These are phyloP conservation scores for Mythimna lalbum DNA, from an alignment of 2,888 invertebrate species.

Conservation along the genomic window DNA sequence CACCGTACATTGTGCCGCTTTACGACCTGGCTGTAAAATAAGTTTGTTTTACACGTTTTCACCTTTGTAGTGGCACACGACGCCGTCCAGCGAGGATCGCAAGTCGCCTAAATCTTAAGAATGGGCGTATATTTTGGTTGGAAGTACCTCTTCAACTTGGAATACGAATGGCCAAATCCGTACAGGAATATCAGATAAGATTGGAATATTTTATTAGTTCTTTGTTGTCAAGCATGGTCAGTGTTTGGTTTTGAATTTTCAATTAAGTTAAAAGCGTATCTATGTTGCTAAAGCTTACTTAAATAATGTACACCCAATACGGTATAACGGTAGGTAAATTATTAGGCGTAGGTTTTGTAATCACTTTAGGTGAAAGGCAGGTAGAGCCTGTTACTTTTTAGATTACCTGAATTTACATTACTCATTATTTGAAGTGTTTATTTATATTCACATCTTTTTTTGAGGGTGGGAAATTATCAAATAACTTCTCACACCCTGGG, in stretches of 20 bases:
- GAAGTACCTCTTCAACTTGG: slow-evolving; percentile 21
- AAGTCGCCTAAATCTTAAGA: slow-evolving; percentile 56
- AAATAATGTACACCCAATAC: too few species aligned
- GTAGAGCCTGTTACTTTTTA: background rate
- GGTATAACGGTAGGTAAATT: background rate
- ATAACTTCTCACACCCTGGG: too few species aligned
- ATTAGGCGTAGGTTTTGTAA: slow-evolving; percentile 5
- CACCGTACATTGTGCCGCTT: slow-evolving; percentile 68
- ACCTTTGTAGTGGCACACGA: slow-evolving; percentile 66
- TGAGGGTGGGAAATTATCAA: too few species aligned
- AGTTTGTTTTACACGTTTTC: slow-evolving; percentile 73
- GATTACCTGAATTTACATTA: background rate
- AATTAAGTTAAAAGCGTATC: slow-evolving; percentile 1
- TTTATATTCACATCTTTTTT: slow-evolving; percentile 8
- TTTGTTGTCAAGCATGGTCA: slow-evolving; percentile 20
- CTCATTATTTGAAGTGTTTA: slow-evolving; percentile 32
- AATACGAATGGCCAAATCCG: slow-evolving; percentile 20
- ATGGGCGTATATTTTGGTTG: slow-evolving; percentile 44
- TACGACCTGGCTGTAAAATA: slow-evolving; percentile 73
- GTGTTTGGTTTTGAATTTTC: slow-evolving; percentile 15
- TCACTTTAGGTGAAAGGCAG: slow-evolving; percentile 12
- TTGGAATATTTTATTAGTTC: slow-evolving; percentile 47
- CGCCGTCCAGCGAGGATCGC: slow-evolving; percentile 42
- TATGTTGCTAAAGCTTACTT: background rate
- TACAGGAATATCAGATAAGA: slow-evolving; percentile 48